Conservation (phyloP, 2,888 invertebrate species). For the Chaetogeoica ovagalla region DNA sequence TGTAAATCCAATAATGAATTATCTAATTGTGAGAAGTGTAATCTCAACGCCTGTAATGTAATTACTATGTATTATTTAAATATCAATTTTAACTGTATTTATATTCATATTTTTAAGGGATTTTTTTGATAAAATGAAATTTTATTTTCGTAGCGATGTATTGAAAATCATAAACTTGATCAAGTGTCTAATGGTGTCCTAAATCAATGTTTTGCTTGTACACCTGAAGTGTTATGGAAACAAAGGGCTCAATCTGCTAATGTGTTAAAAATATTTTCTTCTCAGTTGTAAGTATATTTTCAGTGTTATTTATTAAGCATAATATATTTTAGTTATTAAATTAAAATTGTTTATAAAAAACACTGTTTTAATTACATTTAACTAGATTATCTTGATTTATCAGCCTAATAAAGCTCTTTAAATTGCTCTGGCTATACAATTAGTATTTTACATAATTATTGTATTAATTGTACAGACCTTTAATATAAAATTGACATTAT, state of each 20-base stretch:
- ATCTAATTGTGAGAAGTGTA: slow-evolving; percentile 28
- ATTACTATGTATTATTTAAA: slow-evolving; percentile 2
- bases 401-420: too few species aligned
- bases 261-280: slow-evolving; percentile 37
- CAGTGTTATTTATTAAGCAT: not conserved
- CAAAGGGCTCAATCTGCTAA: slow-evolving; percentile 21
- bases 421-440: too few species aligned
- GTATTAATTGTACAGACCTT: too few species aligned
- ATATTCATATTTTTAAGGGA: not conserved
- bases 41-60: slow-evolving; percentile 37
- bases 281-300: slow-evolving; percentile 42
- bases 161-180: slow-evolving; percentile 21
- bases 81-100: not conserved
- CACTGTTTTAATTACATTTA: too few species aligned
- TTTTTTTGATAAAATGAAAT: not conserved
- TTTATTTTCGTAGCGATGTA: slow-evolving; percentile 29
- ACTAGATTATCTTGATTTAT: too few species aligned
- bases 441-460: too few species aligned
- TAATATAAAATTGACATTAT: too few species aligned
- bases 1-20: slow-evolving; percentile 13
- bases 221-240: slow-evolving; percentile 10
- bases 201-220: slow-evolving; percentile 22
- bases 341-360: not conserved
- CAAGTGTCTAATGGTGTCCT: not conserved
- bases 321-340: not conserved